A percentile compares a stretch with the other conserved stretches of the same genome.
Evolutionary conservation across 2,888 invertebrate genomes (phyloP).

Genomic region (Eudasyphora cyanicolor): DNA sequence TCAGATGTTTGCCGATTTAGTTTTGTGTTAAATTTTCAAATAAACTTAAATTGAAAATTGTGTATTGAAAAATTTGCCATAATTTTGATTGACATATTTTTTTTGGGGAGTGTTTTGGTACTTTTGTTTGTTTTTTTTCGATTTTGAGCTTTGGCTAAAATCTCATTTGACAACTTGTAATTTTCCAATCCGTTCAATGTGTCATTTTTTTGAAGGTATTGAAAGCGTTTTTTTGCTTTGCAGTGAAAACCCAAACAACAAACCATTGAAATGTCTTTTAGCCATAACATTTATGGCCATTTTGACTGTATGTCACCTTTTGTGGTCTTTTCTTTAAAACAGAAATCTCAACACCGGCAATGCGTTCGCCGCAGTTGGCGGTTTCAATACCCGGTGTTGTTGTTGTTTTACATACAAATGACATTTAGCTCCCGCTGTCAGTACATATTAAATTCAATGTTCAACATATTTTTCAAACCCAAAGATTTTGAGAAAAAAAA

Average conservation of each 20-base stretch:
- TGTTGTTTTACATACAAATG: conserved; percentile 56
- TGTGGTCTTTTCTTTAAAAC: conserved; percentile 51
- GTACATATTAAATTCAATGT: conserved; percentile 64
- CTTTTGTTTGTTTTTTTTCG: not conserved
- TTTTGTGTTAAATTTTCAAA: too few relatives aligned
- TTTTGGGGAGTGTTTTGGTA: conserved; percentile 21
- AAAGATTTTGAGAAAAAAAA: conserved; percentile 27
- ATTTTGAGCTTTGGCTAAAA: not conserved
- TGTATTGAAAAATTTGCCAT: conserved; percentile 5
- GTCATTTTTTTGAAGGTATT: not conserved
- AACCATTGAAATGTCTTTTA: conserved; percentile 52
- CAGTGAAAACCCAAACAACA: not conserved
- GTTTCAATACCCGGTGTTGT: too few relatives aligned
- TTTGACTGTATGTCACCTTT: conserved; percentile 53
- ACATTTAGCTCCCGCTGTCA: conserved; percentile 66
- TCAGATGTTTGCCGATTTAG: conserved; percentile 10
- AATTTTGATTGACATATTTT: conserved; percentile 22
- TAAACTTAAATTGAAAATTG: not conserved
- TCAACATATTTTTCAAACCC: conserved; percentile 17
- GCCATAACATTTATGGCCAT: conserved; percentile 50
- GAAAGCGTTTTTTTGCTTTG: not conserved
- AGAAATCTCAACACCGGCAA: conserved; percentile 31
- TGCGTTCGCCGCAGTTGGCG: conserved; percentile 33
- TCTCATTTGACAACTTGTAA: conserved; percentile 9
- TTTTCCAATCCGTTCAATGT: conserved; percentile 15